Evolutionary conservation across 2,797 vertebrate genomes (phyloP).

Genomic region (Danio kyathit): DNA sequence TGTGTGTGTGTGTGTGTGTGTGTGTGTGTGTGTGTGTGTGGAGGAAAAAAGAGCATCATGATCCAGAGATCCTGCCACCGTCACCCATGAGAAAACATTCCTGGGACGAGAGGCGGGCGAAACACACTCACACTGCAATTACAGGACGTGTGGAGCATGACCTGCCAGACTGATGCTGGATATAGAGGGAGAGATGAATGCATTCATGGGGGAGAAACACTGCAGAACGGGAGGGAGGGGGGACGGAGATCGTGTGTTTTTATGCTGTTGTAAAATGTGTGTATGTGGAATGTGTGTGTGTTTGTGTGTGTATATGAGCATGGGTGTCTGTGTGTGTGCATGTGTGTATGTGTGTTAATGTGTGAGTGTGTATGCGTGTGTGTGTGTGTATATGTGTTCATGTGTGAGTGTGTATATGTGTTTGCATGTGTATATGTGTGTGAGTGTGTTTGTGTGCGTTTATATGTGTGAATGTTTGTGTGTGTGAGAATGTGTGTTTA

Average conservation of each 20-base stretch:
- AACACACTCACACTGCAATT: neutral
- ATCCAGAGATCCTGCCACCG: constrained; percentile 8
- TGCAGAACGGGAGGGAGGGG: constrained; percentile 1
- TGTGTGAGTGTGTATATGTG: too few species aligned
- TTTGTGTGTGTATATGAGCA: constrained; percentile 15
- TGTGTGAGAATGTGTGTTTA: too few species aligned
- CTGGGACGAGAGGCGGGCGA: neutral
- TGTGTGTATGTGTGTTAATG: constrained; percentile 15
- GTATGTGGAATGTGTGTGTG: too few species aligned
- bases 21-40: too few species aligned
- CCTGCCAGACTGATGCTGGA: constrained; percentile 2
- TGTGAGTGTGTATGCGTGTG: too few species aligned
- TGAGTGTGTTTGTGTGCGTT: too few species aligned
- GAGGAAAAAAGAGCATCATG: too few species aligned
- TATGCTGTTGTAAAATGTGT: neutral
- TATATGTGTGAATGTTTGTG: too few species aligned
- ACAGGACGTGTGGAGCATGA: constrained; percentile 30
- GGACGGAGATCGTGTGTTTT: neutral
- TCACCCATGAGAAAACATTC: neutral
- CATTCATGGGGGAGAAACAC: neutral
- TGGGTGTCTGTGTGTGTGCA: neutral
- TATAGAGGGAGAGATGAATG: neutral
- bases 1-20: too few species aligned
- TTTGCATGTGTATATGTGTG: too few species aligned
- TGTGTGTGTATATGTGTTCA: too few species aligned